Conservation (phyloP, 2,113 vertebrate species). For the Falco punctatus region DNA sequence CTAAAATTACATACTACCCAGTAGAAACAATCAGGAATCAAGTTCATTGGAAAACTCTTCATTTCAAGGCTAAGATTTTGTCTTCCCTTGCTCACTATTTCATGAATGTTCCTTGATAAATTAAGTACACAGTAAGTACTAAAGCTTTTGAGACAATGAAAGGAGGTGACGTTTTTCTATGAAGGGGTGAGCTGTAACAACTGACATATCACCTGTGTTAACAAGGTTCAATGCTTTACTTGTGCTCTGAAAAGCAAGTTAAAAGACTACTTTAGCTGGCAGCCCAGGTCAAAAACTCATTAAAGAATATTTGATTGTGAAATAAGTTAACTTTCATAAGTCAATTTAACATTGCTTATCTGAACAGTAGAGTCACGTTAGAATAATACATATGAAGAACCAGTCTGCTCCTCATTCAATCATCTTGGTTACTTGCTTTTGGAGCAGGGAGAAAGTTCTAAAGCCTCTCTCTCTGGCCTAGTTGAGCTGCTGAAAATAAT, state of each 20-base stretch:
- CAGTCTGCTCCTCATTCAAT: background rate
- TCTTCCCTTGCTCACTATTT: background rate
- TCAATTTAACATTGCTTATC: background rate
- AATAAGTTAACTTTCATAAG: background rate
- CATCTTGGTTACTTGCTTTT: background rate
- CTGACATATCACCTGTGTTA: background rate
- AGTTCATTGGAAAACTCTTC: background rate
- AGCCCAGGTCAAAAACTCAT: background rate
- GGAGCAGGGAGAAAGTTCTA: background rate
- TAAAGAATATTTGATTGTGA: background rate
- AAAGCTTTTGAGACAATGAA: background rate
- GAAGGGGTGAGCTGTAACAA: background rate
- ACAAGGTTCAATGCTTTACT: background rate
- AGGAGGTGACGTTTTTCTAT: background rate
- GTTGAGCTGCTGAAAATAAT: background rate
- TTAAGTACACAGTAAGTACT: background rate
- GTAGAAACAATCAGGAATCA: background rate
- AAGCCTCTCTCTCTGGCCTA: background rate
- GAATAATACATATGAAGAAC: background rate
- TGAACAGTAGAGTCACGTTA: background rate
- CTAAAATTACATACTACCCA: fast-evolving
- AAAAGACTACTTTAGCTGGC: background rate
- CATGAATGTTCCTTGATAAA: background rate
- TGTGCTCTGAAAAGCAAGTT: background rate
- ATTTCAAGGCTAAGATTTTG: background rate